Evolutionary conservation across 1,140 invertebrate genomes (phyloP).

Genomic region (Argopecten irradians): DNA sequence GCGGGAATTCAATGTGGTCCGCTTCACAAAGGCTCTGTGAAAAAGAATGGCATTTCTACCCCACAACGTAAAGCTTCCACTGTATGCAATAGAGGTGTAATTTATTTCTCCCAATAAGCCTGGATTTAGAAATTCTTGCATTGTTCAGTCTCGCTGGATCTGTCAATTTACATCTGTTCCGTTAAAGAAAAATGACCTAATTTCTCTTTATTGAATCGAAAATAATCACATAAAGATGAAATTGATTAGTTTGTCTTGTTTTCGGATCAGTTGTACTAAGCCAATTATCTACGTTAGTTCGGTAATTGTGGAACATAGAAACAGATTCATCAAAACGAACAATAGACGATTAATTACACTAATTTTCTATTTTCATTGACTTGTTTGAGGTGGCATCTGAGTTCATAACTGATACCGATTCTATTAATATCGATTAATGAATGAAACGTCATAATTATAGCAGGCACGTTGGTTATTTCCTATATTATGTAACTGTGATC

Average conservation of each 20-base stretch:
- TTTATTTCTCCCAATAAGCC: slow-evolving; percentile 10
- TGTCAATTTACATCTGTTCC: slow-evolving; percentile 16
- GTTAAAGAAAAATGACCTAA: slow-evolving; percentile 18
- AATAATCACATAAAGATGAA: not conserved
- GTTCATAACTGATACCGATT: not conserved
- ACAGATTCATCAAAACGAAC: not conserved
- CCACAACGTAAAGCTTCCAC: not conserved
- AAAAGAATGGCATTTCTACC: slow-evolving; percentile 16
- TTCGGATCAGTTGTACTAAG: not conserved
- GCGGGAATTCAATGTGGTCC: not conserved
- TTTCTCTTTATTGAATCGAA: slow-evolving; percentile 16
- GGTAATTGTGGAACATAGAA: not conserved
- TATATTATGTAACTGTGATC: not conserved
- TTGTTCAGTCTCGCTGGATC: not conserved
- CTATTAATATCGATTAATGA: not conserved
- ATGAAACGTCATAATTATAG: not conserved
- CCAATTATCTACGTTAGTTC: not conserved
- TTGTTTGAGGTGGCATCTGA: not conserved
- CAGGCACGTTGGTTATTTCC: not conserved
- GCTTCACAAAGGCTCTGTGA: not conserved
- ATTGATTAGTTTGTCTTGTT: not conserved
- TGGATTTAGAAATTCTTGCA: slow-evolving; percentile 16
- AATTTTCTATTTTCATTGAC: not conserved
- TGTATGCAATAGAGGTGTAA: slow-evolving; percentile 8
- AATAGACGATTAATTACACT: not conserved